Percentiles rank a stretch among this genome's conserved stretches.
These are phyloP conservation scores for Eledona agricola DNA, from an alignment of 2,888 invertebrate species.

Conservation along the genomic window DNA sequence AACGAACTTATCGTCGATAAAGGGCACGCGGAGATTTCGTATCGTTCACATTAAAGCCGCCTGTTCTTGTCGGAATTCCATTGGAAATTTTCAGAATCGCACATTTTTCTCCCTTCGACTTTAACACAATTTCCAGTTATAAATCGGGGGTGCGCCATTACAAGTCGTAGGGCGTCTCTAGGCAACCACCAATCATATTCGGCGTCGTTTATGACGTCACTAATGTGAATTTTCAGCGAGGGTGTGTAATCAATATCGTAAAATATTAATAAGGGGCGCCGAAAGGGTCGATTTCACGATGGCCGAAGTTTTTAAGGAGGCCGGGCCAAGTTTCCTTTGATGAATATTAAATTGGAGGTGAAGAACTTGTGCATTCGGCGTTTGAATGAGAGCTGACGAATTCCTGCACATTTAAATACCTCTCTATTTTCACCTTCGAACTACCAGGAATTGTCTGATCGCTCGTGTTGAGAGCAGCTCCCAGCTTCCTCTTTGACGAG, in stretches of 20 bases:
- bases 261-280: slow-evolving; percentile 48
- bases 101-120: slow-evolving; percentile 8
- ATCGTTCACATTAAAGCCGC: slow-evolving; percentile 25
- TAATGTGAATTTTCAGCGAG: slow-evolving; percentile 54
- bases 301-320: slow-evolving; percentile 11
- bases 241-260: slow-evolving; percentile 56
- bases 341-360: slow-evolving; percentile 25
- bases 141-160: slow-evolving; percentile 56
- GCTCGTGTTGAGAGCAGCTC: neutral
- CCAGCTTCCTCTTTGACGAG: neutral
- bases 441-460: slow-evolving; percentile 16
- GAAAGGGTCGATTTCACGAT: slow-evolving; percentile 28
- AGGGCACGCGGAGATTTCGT: slow-evolving; percentile 4
- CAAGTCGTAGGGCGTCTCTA: slow-evolving; percentile 59
- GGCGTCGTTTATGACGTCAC: slow-evolving; percentile 60
- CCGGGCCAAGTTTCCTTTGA: slow-evolving; percentile 6
- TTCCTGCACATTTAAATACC: slow-evolving; percentile 17
- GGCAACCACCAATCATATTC: slow-evolving; percentile 61
- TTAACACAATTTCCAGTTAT: slow-evolving; percentile 38
- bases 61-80: slow-evolving; percentile 18
- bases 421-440: slow-evolving; percentile 17
- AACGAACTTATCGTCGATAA: slow-evolving; percentile 11
- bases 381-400: slow-evolving; percentile 7
- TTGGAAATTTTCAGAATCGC: slow-evolving; percentile 9
- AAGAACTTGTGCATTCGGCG: slow-evolving; percentile 5